Evolutionary conservation across 2,888 invertebrate genomes (phyloP), one percentile per base, ranked within the genome.

Genomic region (Erebia palarica): DNA sequence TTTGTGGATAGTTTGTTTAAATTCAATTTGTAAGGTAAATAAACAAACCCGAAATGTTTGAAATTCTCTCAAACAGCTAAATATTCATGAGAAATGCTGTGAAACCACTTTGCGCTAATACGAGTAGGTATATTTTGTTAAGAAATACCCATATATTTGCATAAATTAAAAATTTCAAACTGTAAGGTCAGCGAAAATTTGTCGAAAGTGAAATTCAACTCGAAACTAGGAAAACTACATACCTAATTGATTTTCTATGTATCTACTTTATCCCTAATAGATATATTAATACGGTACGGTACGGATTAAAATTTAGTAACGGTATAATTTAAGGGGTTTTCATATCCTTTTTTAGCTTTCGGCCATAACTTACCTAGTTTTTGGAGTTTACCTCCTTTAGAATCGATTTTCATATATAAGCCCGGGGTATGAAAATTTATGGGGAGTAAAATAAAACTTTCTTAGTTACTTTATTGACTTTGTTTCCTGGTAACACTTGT

Each of bases 51-150:
- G 36, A 55, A 65, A 55, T 18, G 42, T 55, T 27, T 53, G n/a
- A 36, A 27, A 36, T 36, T 65, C 65, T 16, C 53, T 53, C 42
- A 16, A 36, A 55, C 36, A 8, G 65, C 65, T 65, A 42, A 65
- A 65, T 65, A 65, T 65, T 65, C 65, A 65, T 65, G 42, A 65
- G 65, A 8, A 55, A 55, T 65, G 18, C 55, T 65, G 65, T 55
- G 65, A 65, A 51, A 55, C 65, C 65, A 53, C 53, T 42, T 65
- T 16, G 14, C 42, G 18, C 36, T 65, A 55, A 65, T 65, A 65
- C 36, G 36, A 36, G 36, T 27, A 27, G 53, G 36, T 42, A 53
- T 55, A 51, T 65, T 65, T 42, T 55, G 36, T 13, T 65, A 11
- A 42, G 55, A 55, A 65, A 65, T 16, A 55, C 53, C 65, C 65